Conservation (phyloP, 2,888 invertebrate genomes). For the Rhagophthalmus giganteus region DNA sequence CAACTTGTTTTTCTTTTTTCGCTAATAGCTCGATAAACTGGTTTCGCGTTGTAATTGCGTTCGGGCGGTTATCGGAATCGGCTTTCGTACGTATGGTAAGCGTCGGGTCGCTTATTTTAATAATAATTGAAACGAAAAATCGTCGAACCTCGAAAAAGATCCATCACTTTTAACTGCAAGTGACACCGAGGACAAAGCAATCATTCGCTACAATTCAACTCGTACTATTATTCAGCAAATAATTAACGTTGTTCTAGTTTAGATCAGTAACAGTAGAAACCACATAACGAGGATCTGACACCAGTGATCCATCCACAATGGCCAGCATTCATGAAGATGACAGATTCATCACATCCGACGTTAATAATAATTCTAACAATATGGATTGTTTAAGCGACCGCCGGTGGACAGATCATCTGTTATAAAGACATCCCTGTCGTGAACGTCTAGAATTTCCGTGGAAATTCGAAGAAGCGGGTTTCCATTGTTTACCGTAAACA, state of each 20-base stretch:
- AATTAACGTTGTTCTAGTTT: constrained; percentile 33
- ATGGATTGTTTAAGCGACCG: constrained; percentile 45
- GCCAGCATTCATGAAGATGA: constrained; percentile 43
- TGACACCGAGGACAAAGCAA: constrained; percentile 28
- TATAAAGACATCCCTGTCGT: constrained; percentile 36
- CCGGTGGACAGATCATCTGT: constrained; percentile 46
- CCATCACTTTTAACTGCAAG: constrained; percentile 24
- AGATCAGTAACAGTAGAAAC: constrained; percentile 33
- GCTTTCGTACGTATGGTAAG: no score
- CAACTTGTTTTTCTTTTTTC: not conserved
- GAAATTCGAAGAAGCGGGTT: constrained; percentile 14
- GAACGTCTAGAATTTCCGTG: constrained; percentile 22
- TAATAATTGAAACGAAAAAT: no score
- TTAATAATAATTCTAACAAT: constrained; percentile 48
- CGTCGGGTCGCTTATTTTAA: no score
- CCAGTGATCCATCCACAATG: constrained; percentile 43
- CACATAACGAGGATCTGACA: constrained; percentile 43
- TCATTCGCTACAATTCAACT: constrained; percentile 27
- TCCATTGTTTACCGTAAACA: constrained; percentile 5
- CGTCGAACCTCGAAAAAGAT: constrained; percentile 9
- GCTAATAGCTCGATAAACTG: no score
- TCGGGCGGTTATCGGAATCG: no score
- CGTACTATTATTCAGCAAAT: constrained; percentile 32
- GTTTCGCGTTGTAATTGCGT: no score
- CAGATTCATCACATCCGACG: constrained; percentile 50